Conservation (phyloP, 2,888 invertebrate genomes). For the Lithophane leautieri region DNA sequence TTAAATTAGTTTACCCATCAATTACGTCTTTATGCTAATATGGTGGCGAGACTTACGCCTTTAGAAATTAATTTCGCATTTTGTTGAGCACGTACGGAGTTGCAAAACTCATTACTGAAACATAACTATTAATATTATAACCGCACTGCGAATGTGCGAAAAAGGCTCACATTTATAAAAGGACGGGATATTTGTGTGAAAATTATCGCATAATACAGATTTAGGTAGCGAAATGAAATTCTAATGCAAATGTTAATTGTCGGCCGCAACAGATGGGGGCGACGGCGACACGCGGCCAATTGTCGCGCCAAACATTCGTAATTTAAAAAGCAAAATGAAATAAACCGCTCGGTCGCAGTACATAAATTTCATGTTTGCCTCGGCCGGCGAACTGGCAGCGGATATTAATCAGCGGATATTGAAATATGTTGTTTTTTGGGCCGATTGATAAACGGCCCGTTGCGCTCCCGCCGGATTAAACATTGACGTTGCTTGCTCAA, state of each 20-base stretch:
- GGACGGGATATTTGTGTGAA: conserved; percentile 38
- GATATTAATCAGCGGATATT: conserved; percentile 91
- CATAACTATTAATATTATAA: conserved; percentile 55
- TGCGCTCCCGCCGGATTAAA: conserved; percentile 86
- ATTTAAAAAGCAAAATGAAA: conserved; percentile 90
- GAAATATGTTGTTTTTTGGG: conserved; percentile 90
- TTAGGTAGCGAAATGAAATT: conserved; percentile 72
- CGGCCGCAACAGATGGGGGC: conserved; percentile 87
- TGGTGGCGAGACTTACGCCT: conserved; percentile 71
- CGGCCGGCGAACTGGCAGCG: conserved; percentile 88
- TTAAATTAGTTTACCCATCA: conserved; percentile 88
- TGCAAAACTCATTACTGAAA: conserved; percentile 60
- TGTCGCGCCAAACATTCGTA: conserved; percentile 89
- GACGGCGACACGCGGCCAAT: conserved; percentile 81
- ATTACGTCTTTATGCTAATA: conserved; percentile 86
- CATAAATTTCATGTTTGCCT: conserved; percentile 90
- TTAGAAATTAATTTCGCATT: conserved; percentile 70
- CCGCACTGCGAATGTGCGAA: conserved; percentile 40
- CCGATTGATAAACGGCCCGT: conserved; percentile 88
- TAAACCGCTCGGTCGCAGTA: conserved; percentile 88
- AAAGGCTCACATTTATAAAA: conserved; percentile 49
- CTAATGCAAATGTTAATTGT: conserved; percentile 87
- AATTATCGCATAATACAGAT: conserved; percentile 66
- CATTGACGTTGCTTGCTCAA: conserved; percentile 86
- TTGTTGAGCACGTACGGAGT: conserved; percentile 60